A percentile compares a stretch with the other conserved stretches of the same genome.
Conservation (phyloP, 2,797 vertebrate species). For the Falco biarmicus region DNA sequence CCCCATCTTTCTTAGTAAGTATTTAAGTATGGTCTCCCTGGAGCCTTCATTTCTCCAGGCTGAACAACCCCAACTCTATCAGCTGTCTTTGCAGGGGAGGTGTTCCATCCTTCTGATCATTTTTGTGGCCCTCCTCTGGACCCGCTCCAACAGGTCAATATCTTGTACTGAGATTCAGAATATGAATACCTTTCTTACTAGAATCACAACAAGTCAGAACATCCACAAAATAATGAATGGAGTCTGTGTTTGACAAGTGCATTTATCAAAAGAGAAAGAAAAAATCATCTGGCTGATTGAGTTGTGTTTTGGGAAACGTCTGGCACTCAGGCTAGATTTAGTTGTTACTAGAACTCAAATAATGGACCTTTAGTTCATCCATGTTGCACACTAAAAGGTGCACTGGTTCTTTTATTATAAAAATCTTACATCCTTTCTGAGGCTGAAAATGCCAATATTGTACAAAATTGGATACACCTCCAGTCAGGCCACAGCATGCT, state of each 20-base stretch:
- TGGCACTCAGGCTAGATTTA: background rate
- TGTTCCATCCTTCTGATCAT: background rate
- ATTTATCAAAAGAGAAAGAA: background rate
- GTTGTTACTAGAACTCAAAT: background rate
- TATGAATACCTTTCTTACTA: background rate
- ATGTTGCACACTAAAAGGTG: background rate
- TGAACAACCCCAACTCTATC: background rate
- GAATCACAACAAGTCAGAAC: background rate
- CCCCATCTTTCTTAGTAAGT: too few relatives aligned
- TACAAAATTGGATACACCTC: background rate
- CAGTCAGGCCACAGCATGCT: background rate
- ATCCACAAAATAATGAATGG: background rate
- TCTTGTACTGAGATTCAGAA: background rate
- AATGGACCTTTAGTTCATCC: background rate
- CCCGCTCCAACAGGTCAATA: accelerated
- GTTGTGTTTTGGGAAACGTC: background rate
- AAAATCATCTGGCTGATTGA: background rate
- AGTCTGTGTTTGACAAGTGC: background rate
- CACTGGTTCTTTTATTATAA: background rate
- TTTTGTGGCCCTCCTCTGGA: background rate
- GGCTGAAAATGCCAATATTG: background rate
- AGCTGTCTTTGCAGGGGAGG: background rate
- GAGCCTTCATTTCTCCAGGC: background rate
- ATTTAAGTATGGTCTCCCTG: background rate
- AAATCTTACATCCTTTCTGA: background rate